phyloP scores from a whole-genome alignment of 2,797 vertebrate species.

The Typhlichthys eigenmanni region DNA sequence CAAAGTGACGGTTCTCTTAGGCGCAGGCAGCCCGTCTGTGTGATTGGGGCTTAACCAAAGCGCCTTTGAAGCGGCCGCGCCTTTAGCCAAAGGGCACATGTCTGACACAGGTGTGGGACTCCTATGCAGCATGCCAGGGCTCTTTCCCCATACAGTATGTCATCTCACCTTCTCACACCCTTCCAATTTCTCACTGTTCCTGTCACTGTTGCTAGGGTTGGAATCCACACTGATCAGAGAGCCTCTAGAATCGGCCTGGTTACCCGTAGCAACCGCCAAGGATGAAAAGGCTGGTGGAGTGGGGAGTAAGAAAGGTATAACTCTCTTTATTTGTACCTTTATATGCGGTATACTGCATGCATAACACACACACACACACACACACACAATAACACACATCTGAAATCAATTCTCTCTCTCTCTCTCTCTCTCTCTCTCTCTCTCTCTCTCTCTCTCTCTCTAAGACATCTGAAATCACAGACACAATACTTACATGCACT shows the following conservation, averaged over 20 bases:
- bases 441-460: no score
- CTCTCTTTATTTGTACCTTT: slow-evolving; percentile 35
- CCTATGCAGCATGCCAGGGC: not conserved
- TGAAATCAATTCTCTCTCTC: not conserved
- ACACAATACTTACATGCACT: not conserved
- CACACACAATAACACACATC: not conserved
- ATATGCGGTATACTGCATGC: slow-evolving; percentile 13
- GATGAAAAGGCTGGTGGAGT: slow-evolving; percentile 91
- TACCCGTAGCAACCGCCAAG: slow-evolving; percentile 91
- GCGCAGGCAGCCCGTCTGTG: no score
- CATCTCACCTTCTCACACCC: slow-evolving; percentile 91
- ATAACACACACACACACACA: not conserved
- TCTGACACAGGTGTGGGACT: not conserved
- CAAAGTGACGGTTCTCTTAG: no score
- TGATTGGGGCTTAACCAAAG: no score
- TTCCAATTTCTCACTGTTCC: slow-evolving; percentile 93
- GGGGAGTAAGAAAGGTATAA: slow-evolving; percentile 20
- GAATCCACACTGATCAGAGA: slow-evolving; percentile 98
- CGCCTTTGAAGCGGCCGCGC: no score
- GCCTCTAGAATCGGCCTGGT: slow-evolving; percentile 93
- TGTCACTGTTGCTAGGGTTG: slow-evolving; percentile 93
- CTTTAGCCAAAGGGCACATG: no score
- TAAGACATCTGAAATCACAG: not conserved
- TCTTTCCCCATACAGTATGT: not conserved
- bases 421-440: no score